Conservation (phyloP, 2,113 vertebrate species). For the Rana temporaria region DNA sequence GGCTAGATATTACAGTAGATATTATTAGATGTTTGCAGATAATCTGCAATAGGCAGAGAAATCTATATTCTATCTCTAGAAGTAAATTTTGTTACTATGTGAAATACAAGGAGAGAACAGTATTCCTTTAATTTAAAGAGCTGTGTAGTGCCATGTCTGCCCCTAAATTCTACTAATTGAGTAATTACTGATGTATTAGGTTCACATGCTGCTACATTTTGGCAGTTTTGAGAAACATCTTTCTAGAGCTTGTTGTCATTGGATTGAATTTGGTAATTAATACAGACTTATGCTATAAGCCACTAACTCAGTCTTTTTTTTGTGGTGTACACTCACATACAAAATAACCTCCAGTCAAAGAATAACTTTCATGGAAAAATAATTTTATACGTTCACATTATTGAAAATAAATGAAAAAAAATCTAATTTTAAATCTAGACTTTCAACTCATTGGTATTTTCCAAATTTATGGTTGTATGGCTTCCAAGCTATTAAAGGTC, state of each 20-base stretch:
- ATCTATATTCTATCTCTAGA: too few relatives aligned
- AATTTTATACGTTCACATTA: constrained; percentile 36
- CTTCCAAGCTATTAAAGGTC: constrained; percentile 55
- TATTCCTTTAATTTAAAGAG: too few relatives aligned
- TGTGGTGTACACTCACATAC: constrained; percentile 18
- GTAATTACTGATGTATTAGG: background rate
- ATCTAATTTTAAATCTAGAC: constrained; percentile 47
- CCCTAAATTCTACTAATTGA: background rate
- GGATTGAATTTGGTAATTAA: constrained; percentile 27
- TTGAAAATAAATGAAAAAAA: constrained; percentile 44
- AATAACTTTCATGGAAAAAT: constrained; percentile 47
- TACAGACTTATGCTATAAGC: constrained; percentile 19
- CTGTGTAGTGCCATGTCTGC: too few relatives aligned
- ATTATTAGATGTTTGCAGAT: too few relatives aligned
- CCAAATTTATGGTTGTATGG: constrained; percentile 49
- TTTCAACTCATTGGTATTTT: constrained; percentile 47
- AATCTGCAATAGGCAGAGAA: too few relatives aligned
- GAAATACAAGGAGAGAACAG: too few relatives aligned
- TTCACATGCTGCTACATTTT: constrained; percentile 8
- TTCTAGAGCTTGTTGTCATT: constrained; percentile 27
- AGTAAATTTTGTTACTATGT: too few relatives aligned
- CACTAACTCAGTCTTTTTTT: constrained; percentile 31
- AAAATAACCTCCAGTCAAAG: constrained; percentile 10
- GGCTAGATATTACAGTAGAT: too few relatives aligned
- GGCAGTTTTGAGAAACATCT: constrained; percentile 16